phyloP scores from a whole-genome alignment of 2,888 invertebrate species.

The Melikaiella ostensackeni region DNA sequence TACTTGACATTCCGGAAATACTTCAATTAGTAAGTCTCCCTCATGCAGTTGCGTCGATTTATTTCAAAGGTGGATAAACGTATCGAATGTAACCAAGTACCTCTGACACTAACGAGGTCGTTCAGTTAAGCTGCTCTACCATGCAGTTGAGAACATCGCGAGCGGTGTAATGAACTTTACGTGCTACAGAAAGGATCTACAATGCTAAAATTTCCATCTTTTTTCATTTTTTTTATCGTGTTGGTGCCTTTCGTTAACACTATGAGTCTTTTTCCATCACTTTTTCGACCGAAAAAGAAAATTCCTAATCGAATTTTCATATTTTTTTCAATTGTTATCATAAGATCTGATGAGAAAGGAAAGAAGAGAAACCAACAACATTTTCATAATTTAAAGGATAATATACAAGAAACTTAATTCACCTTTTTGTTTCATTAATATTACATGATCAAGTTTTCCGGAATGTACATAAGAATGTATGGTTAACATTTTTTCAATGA shows the following conservation, averaged over 20 bases:
- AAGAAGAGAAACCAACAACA: too few relatives aligned
- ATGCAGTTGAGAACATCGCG: neutral
- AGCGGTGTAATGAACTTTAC: neutral
- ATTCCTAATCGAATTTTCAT: too few relatives aligned
- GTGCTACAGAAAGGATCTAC: neutral
- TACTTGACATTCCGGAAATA: conserved; percentile 31
- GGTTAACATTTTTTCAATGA: too few relatives aligned
- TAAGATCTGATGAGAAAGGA: too few relatives aligned
- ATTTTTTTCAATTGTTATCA: too few relatives aligned
- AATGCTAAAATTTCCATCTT: neutral
- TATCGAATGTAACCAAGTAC: conserved; percentile 35
- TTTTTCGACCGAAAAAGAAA: too few relatives aligned
- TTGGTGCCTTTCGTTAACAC: neutral
- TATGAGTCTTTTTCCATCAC: too few relatives aligned
- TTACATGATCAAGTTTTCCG: too few relatives aligned
- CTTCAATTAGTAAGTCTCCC: neutral
- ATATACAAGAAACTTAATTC: too few relatives aligned
- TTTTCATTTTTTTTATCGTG: neutral
- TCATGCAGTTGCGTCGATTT: conserved; percentile 35
- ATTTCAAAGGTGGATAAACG: conserved; percentile 24
- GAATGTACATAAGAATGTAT: too few relatives aligned
- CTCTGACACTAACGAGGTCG: conserved; percentile 31
- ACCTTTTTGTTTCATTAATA: too few relatives aligned
- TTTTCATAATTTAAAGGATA: too few relatives aligned
- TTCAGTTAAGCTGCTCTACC: conserved; percentile 17